phyloP scores from a whole-genome alignment of 2,797 vertebrate species.

The Selene dorsalis region DNA sequence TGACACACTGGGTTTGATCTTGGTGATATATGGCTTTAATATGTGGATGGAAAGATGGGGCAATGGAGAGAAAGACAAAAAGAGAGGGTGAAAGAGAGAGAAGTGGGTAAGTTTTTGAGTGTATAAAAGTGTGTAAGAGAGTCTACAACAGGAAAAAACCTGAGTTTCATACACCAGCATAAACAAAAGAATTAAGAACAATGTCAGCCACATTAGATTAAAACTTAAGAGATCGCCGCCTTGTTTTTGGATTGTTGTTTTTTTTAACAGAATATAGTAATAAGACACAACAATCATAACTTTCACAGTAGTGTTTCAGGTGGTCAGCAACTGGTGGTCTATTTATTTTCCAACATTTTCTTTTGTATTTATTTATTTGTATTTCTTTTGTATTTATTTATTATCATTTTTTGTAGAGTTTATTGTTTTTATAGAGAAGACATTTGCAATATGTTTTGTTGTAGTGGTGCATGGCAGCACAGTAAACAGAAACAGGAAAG shows the following conservation, averaged over 20 bases:
- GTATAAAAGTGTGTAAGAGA: neutral
- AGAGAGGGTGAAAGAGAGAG: neutral
- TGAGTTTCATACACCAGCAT: neutral
- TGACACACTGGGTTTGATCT: conserved; percentile 80
- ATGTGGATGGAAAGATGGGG: conserved; percentile 69
- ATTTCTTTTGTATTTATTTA: no score
- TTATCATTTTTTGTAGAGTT: no score
- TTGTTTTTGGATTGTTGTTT: neutral
- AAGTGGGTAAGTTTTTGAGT: neutral
- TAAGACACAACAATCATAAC: neutral
- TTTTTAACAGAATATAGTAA: neutral
- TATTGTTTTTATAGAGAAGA: no score
- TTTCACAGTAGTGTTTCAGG: no score
- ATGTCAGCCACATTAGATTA: neutral
- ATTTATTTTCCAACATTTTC: no score
- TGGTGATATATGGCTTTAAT: conserved; percentile 82
- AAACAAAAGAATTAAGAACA: neutral
- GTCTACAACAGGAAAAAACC: no score
- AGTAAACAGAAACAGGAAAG: no score
- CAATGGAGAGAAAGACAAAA: conserved; percentile 31
- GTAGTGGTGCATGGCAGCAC: no score
- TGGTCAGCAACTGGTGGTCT: no score
- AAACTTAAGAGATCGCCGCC: neutral
- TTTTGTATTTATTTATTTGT: no score
- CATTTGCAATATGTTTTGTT: no score